These are phyloP conservation scores for Synodontis membranacea DNA, from an alignment of 2,113 vertebrate genomes.

Conservation along the genomic window DNA sequence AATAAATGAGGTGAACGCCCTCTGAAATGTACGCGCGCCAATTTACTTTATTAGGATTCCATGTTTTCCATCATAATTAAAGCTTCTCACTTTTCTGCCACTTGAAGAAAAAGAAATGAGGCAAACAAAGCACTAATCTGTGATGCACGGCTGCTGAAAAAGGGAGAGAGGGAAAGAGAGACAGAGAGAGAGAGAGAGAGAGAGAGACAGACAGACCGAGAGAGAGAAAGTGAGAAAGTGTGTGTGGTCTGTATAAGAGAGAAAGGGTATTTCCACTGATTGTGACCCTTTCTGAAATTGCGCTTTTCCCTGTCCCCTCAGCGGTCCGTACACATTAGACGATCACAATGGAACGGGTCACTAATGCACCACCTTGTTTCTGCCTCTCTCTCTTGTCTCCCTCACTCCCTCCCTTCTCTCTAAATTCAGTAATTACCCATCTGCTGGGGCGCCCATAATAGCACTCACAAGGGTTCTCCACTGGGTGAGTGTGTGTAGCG, in stretches of 20 bases:
- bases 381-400: constrained; percentile 39
- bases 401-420: constrained; percentile 37
- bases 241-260: constrained; percentile 28
- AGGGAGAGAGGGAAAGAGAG: not conserved
- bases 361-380: constrained; percentile 51
- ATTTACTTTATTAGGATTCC: constrained; percentile 41
- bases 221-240: not conserved
- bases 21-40: constrained; percentile 3
- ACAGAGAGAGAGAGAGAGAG: not conserved
- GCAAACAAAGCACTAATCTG: constrained; percentile 44
- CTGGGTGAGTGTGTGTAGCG: constrained; percentile 41
- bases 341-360: constrained; percentile 50
- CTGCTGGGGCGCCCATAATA: constrained; percentile 49
- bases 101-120: constrained; percentile 47
- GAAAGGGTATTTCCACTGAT: constrained; percentile 47
- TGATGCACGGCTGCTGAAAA: constrained; percentile 10
- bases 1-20: constrained; percentile 45
- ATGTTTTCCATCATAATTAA: constrained; percentile 49
- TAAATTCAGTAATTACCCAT: constrained; percentile 53
- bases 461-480: constrained; percentile 51
- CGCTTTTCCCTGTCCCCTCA: constrained; percentile 46
- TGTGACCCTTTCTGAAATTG: constrained; percentile 50
- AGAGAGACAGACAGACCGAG: too few species aligned
- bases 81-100: constrained; percentile 49
- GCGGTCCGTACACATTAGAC: constrained; percentile 48